phyloP scores from a whole-genome alignment of 2,113 vertebrate species.

The Loxodonta africana region DNA sequence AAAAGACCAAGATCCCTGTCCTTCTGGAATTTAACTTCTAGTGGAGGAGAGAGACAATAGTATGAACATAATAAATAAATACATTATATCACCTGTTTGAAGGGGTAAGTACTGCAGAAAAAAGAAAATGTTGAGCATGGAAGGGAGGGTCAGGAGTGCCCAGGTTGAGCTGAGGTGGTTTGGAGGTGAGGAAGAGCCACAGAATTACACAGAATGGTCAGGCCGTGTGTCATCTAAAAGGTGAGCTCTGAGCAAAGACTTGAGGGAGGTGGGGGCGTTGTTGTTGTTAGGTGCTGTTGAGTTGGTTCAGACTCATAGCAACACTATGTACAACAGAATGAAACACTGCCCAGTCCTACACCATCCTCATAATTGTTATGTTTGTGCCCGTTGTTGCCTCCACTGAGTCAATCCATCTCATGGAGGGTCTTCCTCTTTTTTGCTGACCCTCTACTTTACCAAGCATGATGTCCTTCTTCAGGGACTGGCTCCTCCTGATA shows the following conservation, averaged over 20 bases:
- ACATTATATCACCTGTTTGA: not conserved
- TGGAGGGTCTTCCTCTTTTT: too few species aligned
- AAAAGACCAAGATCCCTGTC: not conserved
- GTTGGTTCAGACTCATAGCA: too few species aligned
- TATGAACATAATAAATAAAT: not conserved
- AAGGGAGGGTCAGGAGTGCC: not conserved
- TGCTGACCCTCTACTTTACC: too few species aligned
- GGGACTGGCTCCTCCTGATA: too few species aligned
- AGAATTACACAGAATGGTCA: not conserved
- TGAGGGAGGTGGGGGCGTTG: not conserved
- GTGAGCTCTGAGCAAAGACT: not conserved
- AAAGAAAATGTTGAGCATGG: not conserved
- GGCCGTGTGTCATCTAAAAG: not conserved
- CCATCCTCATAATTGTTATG: too few species aligned
- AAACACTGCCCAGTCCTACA: too few species aligned
- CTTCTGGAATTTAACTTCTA: not conserved
- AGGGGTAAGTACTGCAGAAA: not conserved
- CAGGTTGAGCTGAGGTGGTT: not conserved
- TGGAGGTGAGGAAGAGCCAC: not conserved
- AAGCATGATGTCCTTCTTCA: too few species aligned
- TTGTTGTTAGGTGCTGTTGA: too few species aligned
- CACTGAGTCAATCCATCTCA: too few species aligned
- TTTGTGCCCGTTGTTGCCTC: too few species aligned
- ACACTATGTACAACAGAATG: too few species aligned
- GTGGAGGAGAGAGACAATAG: not conserved